Evolutionary conservation across 2,797 vertebrate genomes (phyloP).

Genomic region (Apodemus agrarius): DNA sequence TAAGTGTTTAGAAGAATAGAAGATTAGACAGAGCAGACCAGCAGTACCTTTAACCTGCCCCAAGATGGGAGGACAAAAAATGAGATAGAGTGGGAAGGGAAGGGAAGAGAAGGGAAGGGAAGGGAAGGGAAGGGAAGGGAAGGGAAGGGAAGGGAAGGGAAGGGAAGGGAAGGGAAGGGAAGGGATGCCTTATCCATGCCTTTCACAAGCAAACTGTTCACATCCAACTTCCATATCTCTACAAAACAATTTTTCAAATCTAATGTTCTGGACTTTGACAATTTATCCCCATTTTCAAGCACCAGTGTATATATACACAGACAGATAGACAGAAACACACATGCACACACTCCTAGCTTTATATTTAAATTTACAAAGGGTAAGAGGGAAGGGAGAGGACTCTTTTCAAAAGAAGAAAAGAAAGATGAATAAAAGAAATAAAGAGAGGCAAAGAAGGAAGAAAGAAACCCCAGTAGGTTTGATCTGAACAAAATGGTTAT

Average conservation of each 20-base stretch:
- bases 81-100: neutral
- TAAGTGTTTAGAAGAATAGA: slow-evolving; percentile 54
- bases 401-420: slow-evolving; percentile 41
- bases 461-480: slow-evolving; percentile 83
- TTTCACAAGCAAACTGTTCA: slow-evolving; percentile 7
- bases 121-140: neutral
- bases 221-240: neutral
- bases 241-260: slow-evolving; percentile 12
- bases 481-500: slow-evolving; percentile 88
- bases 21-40: slow-evolving; percentile 50
- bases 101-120: neutral
- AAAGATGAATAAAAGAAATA: slow-evolving; percentile 48
- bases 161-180: no score
- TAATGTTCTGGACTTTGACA: neutral
- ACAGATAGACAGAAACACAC: neutral
- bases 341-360: slow-evolving; percentile 59
- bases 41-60: no score
- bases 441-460: slow-evolving; percentile 2
- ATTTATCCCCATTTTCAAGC: neutral
- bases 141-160: no score
- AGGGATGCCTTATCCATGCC: neutral
- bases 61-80: neutral
- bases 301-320: neutral
- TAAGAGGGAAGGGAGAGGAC: slow-evolving; percentile 38
- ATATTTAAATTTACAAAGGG: slow-evolving; percentile 77